phyloP scores from a whole-genome alignment of 2,888 invertebrate species.

The Lomographa bimaculata region DNA sequence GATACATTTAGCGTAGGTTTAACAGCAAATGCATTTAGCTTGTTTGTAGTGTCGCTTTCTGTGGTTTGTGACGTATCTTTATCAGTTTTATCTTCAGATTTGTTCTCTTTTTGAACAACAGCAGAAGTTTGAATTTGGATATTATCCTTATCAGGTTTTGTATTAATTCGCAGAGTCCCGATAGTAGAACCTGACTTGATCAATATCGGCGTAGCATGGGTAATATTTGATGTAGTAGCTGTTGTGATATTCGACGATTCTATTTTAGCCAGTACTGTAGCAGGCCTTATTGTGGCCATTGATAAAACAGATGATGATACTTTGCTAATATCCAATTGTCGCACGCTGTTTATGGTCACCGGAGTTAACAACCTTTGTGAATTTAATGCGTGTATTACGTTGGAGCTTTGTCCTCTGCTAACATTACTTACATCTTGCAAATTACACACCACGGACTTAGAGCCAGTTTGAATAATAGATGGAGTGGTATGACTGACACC shows the following conservation, averaged over 20 bases:
- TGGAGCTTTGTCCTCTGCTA: constrained; percentile 58
- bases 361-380: constrained; percentile 64
- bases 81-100: constrained; percentile 35
- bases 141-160: constrained; percentile 52
- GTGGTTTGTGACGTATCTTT: constrained; percentile 7
- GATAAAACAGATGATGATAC: constrained; percentile 64
- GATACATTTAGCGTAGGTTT: constrained; percentile 27
- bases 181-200: constrained; percentile 55
- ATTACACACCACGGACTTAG: constrained; percentile 59
- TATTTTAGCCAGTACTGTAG: constrained; percentile 62
- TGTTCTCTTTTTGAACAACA: constrained; percentile 27
- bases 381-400: constrained; percentile 69
- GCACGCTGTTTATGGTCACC: constrained; percentile 56
- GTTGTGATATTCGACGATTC: constrained; percentile 55
- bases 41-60: constrained; percentile 36
- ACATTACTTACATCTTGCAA: constrained; percentile 56
- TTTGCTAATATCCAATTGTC: constrained; percentile 65
- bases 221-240: constrained; percentile 53
- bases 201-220: constrained; percentile 68
- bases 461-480: constrained; percentile 61
- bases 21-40: constrained; percentile 38
- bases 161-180: constrained; percentile 50
- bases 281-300: constrained; percentile 62
- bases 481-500: constrained; percentile 55
- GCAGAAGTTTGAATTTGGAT: constrained; percentile 12